A percentile compares a stretch with the other conserved stretches of the same genome.
Evolutionary conservation across 2,888 invertebrate genomes (phyloP).

Genomic region (Orgyia antiqua): DNA sequence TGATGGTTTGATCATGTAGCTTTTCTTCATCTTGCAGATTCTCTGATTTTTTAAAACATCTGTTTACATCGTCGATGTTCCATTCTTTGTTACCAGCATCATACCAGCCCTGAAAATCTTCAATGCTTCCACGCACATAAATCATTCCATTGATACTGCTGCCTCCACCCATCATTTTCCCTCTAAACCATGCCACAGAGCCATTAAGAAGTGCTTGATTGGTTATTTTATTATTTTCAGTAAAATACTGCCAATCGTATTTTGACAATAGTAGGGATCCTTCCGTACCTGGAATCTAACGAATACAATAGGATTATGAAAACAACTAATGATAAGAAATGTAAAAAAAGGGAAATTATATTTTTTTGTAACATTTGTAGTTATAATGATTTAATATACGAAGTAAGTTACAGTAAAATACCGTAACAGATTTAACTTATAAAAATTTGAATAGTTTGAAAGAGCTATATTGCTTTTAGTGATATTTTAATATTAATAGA

Average conservation of each 20-base stretch:
- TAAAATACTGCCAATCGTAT: conserved; percentile 90
- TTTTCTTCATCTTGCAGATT: conserved; percentile 40
- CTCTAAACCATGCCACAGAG: conserved; percentile 73
- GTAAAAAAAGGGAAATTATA: too few species aligned
- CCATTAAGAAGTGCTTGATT: conserved; percentile 79
- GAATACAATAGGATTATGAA: too few species aligned
- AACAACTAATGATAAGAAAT: too few species aligned
- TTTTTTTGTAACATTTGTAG: too few species aligned
- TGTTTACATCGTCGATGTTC: conserved; percentile 62
- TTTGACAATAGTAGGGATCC: conserved; percentile 35
- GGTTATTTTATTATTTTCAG: conserved; percentile 83
- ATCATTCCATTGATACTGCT: conserved; percentile 76
- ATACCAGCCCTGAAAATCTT: conserved; percentile 76
- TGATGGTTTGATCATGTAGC: conserved; percentile 25
- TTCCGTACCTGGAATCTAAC: conserved; percentile 34
- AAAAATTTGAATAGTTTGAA: too few species aligned
- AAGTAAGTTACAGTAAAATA: too few species aligned
- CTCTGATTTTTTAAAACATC: conserved; percentile 72
- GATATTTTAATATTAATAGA: too few species aligned
- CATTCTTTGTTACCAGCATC: conserved; percentile 73
- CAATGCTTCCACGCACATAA: conserved; percentile 67
- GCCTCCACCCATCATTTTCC: conserved; percentile 78
- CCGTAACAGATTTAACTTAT: too few species aligned
- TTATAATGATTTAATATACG: too few species aligned
- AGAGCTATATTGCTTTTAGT: too few species aligned